These are phyloP conservation scores for Athrips mouffetella DNA, from an alignment of 2,888 invertebrate genomes.

Conservation along the genomic window DNA sequence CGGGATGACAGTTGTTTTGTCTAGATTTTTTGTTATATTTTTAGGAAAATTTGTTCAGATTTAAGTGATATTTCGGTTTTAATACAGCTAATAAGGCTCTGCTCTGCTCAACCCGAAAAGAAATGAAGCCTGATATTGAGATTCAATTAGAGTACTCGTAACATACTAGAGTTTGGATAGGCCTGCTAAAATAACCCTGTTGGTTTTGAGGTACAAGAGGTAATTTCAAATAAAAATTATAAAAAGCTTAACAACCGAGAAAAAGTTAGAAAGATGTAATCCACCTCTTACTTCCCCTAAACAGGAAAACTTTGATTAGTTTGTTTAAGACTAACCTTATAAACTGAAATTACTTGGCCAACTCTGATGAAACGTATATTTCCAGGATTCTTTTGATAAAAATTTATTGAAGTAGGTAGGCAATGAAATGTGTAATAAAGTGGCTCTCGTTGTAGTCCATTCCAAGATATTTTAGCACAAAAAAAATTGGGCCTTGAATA, in stretches of 20 bases:
- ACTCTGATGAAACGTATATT: conserved; percentile 9
- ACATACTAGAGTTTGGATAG: too few relatives aligned
- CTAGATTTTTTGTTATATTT: too few relatives aligned
- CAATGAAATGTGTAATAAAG: background rate
- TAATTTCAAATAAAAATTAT: background rate
- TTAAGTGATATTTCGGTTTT: too few relatives aligned
- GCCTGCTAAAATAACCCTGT: too few relatives aligned
- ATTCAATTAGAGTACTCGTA: too few relatives aligned
- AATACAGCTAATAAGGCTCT: too few relatives aligned
- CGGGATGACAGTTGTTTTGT: too few relatives aligned
- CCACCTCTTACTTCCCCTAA: background rate
- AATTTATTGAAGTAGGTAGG: background rate
- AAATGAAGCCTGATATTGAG: too few relatives aligned
- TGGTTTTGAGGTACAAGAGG: background rate
- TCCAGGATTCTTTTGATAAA: background rate
- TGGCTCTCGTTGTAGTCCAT: background rate
- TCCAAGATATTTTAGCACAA: background rate
- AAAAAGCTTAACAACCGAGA: background rate
- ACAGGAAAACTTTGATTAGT: conserved; percentile 17
- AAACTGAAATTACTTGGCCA: conserved; percentile 13
- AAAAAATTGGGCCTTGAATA: background rate
- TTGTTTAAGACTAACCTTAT: conserved; percentile 5
- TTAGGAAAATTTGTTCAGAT: too few relatives aligned
- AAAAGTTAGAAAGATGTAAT: background rate
- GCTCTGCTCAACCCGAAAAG: too few relatives aligned